phyloP scores from a whole-genome alignment of 2,113 vertebrate species.

The Sylvicapra grimmia region DNA sequence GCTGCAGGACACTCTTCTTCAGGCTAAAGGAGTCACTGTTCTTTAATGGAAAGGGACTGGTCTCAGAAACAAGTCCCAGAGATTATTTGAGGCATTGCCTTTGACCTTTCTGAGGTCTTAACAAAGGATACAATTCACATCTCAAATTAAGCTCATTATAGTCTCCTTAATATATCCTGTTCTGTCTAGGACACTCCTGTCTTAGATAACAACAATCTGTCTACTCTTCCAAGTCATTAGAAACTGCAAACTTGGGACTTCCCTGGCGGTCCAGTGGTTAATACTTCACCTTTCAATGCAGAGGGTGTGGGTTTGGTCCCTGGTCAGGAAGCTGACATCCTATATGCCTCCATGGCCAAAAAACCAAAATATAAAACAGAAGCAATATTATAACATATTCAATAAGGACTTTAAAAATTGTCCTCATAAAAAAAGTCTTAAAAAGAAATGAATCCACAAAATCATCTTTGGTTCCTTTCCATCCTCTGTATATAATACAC shows the following conservation, averaged over 20 bases:
- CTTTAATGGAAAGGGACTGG: neutral
- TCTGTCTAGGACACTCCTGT: neutral
- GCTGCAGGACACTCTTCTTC: neutral
- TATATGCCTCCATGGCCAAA: neutral
- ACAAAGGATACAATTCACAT: conserved; percentile 5
- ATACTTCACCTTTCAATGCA: neutral
- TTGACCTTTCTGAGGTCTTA: conserved; percentile 32
- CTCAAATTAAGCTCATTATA: conserved; percentile 7
- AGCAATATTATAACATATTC: neutral
- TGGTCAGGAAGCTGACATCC: neutral
- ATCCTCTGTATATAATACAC: neutral
- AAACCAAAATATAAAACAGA: neutral
- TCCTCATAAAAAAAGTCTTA: neutral
- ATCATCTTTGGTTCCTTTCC: neutral
- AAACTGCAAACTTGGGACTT: neutral
- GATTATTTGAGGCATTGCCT: neutral
- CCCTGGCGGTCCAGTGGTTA: neutral
- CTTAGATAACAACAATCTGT: neutral
- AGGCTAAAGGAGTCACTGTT: neutral
- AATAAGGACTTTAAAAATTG: neutral
- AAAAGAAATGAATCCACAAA: neutral
- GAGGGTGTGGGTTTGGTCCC: neutral
- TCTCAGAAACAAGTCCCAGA: neutral
- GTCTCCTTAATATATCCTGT: neutral
- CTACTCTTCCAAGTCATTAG: neutral